Percentiles rank a stretch among this genome's conserved stretches.
Conservation (phyloP, 23 tunicate species). For the Oikopleura dioica region DNA sequence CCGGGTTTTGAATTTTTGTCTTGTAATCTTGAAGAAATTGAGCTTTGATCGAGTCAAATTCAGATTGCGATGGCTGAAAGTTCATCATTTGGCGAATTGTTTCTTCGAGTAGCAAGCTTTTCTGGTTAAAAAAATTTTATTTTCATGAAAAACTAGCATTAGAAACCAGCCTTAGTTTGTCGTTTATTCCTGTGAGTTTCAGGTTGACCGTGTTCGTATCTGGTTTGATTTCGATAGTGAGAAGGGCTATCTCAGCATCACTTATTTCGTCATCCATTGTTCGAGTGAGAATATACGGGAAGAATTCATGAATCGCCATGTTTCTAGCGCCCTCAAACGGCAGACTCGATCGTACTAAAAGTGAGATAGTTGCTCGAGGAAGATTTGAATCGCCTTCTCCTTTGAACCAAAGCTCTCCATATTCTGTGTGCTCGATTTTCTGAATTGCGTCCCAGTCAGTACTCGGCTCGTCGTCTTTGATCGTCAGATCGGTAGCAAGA, state of each 20-base stretch:
- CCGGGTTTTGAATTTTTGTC: neutral
- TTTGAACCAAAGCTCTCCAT: constrained; percentile 39
- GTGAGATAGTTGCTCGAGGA: constrained; percentile 32
- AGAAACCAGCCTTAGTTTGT: no score
- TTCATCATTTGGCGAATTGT: neutral
- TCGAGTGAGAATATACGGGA: neutral
- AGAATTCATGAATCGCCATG: neutral
- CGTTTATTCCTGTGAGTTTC: neutral
- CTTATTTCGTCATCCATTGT: constrained; percentile 29
- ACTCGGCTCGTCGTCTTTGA: constrained; percentile 11
- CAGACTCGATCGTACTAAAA: constrained; percentile 8
- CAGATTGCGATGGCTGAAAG: neutral
- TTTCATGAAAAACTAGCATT: no score
- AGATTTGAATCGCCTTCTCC: constrained; percentile 46
- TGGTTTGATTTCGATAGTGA: constrained; percentile 10
- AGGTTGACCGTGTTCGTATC: neutral
- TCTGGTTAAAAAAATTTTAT: no score
- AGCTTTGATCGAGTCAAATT: neutral
- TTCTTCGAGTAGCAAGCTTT: neutral
- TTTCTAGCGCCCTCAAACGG: neutral
- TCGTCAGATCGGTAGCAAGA: constrained; percentile 27
- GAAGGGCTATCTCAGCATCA: constrained; percentile 43
- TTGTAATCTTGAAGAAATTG: neutral
- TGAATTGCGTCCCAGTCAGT: neutral
- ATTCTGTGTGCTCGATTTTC: neutral